phyloP scores from a whole-genome alignment of 2,113 vertebrate genomes.

The Noctilio leporinus region DNA sequence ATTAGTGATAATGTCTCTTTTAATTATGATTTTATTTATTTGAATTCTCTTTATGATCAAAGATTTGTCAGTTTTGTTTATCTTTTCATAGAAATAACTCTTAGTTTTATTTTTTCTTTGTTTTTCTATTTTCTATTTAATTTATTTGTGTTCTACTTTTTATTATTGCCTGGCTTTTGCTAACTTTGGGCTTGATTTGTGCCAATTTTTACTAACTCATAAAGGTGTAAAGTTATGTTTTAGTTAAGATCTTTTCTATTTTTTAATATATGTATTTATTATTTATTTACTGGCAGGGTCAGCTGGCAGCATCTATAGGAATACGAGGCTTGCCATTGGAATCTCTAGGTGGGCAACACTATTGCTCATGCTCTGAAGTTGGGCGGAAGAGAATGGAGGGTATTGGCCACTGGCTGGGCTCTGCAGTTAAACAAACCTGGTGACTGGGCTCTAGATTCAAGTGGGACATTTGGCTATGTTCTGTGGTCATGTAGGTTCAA shows the following conservation, averaged over 20 bases:
- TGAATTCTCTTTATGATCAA: background rate
- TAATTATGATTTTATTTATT: background rate
- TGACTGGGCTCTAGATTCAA: background rate
- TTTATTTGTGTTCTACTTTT: background rate
- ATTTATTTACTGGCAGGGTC: background rate
- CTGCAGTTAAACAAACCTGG: background rate
- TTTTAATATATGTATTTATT: background rate
- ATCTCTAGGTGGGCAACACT: background rate
- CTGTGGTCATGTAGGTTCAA: background rate
- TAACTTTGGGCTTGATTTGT: background rate
- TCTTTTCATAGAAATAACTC: background rate
- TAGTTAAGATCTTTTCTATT: background rate
- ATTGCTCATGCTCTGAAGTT: background rate
- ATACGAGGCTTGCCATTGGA: background rate
- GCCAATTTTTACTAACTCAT: background rate
- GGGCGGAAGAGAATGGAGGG: too few relatives aligned
- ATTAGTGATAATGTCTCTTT: background rate
- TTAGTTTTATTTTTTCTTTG: background rate
- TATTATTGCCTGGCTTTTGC: background rate
- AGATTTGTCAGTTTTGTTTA: background rate
- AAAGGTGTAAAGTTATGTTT: background rate
- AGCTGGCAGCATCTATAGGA: background rate
- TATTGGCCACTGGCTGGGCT: background rate
- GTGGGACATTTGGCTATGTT: background rate
- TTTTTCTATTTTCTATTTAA: background rate